These are phyloP conservation scores for Oreamnos americanus DNA, from an alignment of 2,113 vertebrate genomes.

Conservation along the genomic window DNA sequence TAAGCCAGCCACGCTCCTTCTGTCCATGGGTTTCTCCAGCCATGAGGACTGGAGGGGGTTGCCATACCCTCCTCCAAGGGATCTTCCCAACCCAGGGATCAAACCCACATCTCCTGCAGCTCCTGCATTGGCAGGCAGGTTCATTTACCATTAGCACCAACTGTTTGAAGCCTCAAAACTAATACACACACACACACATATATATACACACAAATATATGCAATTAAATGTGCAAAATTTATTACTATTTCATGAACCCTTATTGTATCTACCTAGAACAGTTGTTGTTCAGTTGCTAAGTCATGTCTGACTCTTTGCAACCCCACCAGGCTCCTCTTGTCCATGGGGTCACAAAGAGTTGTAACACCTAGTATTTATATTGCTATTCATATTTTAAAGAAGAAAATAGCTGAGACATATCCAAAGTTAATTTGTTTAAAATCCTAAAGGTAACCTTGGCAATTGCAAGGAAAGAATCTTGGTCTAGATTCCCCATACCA, in stretches of 20 bases:
- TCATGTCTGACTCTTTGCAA: not conserved
- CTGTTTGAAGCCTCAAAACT: not conserved
- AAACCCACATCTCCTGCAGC: not conserved
- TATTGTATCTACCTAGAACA: not conserved
- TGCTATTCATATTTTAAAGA: not conserved
- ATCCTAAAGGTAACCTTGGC: not conserved
- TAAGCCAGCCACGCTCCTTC: not conserved
- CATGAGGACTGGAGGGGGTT: not conserved
- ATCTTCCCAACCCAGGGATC: not conserved
- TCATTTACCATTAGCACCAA: not conserved
- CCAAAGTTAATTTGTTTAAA: not conserved
- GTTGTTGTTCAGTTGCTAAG: not conserved
- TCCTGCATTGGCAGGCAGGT: not conserved
- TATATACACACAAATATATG: not conserved
- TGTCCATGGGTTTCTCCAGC: not conserved
- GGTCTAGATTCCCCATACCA: not conserved
- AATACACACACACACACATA: not conserved
- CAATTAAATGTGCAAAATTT: not conserved
- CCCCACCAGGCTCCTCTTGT: not conserved
- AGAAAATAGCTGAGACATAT: not conserved
- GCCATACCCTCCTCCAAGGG: not conserved
- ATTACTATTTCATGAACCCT: not conserved
- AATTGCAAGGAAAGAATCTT: not conserved
- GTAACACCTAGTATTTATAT: not conserved
- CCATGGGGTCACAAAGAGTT: not conserved